Evolutionary conservation across 92 coral and sea anemone genomes (phyloP).

Genomic region (Pocillopora meandrina): DNA sequence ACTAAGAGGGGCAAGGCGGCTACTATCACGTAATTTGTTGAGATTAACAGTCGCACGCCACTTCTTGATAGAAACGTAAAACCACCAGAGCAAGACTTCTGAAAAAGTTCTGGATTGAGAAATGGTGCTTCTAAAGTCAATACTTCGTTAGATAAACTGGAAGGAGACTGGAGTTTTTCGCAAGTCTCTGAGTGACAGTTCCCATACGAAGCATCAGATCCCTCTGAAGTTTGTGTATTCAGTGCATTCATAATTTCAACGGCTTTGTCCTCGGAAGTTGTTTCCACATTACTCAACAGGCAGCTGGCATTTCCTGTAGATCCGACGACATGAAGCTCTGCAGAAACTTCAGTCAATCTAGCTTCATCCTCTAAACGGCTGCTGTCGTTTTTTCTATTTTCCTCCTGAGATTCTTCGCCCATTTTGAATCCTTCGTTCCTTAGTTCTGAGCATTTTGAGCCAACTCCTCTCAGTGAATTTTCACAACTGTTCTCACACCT

Average conservation of each 20-base stretch:
- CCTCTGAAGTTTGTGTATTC: not conserved
- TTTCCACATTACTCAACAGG: not conserved
- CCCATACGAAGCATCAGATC: not conserved
- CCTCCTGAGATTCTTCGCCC: not conserved
- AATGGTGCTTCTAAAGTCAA: conserved; percentile 19
- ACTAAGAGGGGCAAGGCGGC: conserved; percentile 42
- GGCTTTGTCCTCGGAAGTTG: not conserved
- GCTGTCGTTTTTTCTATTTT: not conserved
- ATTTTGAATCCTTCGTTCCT: not conserved
- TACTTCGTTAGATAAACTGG: not conserved
- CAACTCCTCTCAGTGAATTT: not conserved
- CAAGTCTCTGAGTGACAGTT: not conserved
- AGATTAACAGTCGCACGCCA: conserved; percentile 10
- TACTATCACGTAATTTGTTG: conserved; percentile 31
- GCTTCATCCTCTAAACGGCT: not conserved
- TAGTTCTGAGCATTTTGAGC: not conserved
- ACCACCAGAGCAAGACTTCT: not conserved
- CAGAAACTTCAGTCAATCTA: not conserved
- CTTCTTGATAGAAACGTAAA: not conserved
- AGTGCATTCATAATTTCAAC: no score
- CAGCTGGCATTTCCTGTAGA: not conserved
- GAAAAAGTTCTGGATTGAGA: conserved; percentile 24
- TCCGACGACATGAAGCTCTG: not conserved
- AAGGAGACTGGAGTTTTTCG: not conserved
- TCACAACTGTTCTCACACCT: no score